Conservation (phyloP, 2,888 invertebrate species). For the Pollenia labialis region DNA sequence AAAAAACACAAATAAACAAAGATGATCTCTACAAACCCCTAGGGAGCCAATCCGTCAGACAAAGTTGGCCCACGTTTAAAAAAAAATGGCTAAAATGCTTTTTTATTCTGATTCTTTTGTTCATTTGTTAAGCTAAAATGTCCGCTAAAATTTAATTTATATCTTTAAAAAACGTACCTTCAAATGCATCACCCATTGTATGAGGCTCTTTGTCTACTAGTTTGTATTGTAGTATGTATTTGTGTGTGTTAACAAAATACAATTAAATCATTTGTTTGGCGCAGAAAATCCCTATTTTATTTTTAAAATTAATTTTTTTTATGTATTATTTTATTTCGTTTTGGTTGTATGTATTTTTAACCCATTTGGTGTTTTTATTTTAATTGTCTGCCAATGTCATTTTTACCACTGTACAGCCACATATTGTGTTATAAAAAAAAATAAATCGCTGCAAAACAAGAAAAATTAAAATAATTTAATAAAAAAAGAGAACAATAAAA, state of each 20-base stretch:
- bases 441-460: slow-evolving; percentile 24
- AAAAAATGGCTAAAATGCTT: too few relatives aligned
- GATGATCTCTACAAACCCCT: too few relatives aligned
- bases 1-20: too few relatives aligned
- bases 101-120: too few relatives aligned
- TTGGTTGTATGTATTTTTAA: slow-evolving; percentile 43
- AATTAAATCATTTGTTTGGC: slow-evolving; percentile 62
- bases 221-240: slow-evolving; percentile 8
- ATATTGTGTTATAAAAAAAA: slow-evolving; percentile 5
- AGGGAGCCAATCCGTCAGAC: too few relatives aligned
- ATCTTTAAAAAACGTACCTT: too few relatives aligned
- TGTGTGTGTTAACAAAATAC: slow-evolving; percentile 50
- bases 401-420: slow-evolving; percentile 36
- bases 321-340: background rate
- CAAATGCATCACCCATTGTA: background rate
- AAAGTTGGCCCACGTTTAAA: too few relatives aligned
- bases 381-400: slow-evolving; percentile 64
- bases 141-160: too few relatives aligned
- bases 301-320: slow-evolving; percentile 12
- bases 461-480: slow-evolving; percentile 46
- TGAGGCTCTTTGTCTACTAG: background rate
- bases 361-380: slow-evolving; percentile 51
- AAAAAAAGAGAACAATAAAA: slow-evolving; percentile 6
- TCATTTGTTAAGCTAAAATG: too few relatives aligned
- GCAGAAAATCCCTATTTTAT: slow-evolving; percentile 52